Evolutionary conservation across 2,888 invertebrate genomes (phyloP), one percentile per base, ranked within the genome.

Genomic region (Flexamia atlantica): DNA sequence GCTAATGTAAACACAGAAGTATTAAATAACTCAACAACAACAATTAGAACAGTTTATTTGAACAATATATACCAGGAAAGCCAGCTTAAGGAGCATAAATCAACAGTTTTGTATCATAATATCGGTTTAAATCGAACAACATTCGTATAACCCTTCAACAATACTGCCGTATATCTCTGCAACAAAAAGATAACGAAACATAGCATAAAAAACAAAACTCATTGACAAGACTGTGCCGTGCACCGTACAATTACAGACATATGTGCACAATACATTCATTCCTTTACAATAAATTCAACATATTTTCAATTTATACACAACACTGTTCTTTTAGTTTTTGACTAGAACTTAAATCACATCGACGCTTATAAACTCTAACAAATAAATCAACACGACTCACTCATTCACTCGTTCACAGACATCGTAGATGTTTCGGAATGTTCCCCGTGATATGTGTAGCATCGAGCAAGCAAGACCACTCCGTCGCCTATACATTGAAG

Each of bases 391-490:
- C 76, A 36, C 36, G 23, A 72, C 72, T 40, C 72, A 76, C 76
- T 68, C 68, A 30, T 32, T 40, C 42, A 23, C 36, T 40, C 64
- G 12, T 28, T 14, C 64, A 12, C 30, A 64, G 64, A 64, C 17
- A 30, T 64, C 64, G 64, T 57, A 57, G 57, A 57, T 46, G 17
- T 68, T 32, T 68, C 42, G 50, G 76, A 76, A 76, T 76, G 76
- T 76, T 80, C 68, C 68, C 83, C 80, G 79, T 83, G 70, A 79
- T 83, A 80, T 80, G 80, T 80, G 83, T 40, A 32, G 36, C 32
- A 32, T 72, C 79, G 79, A 53, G 79, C 79, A 79, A 79, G 72
- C 50, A 36, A 28, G 57, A 57, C 7, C 79, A 79, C 57, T 57
- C 79, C 79, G 36, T 76, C 57, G 76, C 76, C 76, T 76, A 76